Evolutionary conservation across 2,113 vertebrate genomes (phyloP), one percentile per base, ranked within the genome.

Genomic region (Mesembrinibis cayennensis): DNA sequence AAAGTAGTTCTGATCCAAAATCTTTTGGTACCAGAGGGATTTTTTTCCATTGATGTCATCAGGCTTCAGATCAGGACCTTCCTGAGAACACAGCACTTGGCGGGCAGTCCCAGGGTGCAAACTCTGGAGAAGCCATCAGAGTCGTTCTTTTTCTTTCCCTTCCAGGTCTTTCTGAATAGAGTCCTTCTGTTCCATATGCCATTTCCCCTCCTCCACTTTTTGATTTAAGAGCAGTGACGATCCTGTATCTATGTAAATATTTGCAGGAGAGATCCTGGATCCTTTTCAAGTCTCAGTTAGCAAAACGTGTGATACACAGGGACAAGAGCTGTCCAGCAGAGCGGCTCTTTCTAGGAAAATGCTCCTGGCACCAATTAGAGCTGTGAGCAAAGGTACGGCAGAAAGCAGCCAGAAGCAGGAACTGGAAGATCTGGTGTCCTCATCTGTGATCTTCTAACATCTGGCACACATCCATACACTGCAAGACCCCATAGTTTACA

Each of bases 221-320:
- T 91, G 66, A 94, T 95, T 91, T 90, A 95, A 87, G 81, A 85
- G 45, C 74, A 82, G 44, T 59, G 53, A 69, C 6, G 7, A 18
- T 70, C 26, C 50, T 66, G 78, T 96, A 95, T 87, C 96, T 95
- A 80, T 91, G 96, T 96, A 95, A 97, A 96, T 97, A 95, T 91
- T 96, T 96, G 91, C 38, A 59, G 66, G 59, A 67, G 50, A 52
- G 42, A 73, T 66, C 55, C 38, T 85, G 78, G 79, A 89, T 82
- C 32, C 19, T 70, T 93, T 88, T 85, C 90, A 90, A 55, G 66
- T 87, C 71, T 77, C 59, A 9, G 38, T 74, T 92, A 79, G 17
- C 26, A 85, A 86, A 74, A 40, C 23, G 52, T 62, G n/a, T 81
- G 82, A 79, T 45, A 82, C 10, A 66, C 21, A 82, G 45, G 45